Conservation (phyloP, 2,888 invertebrate species). For the Nasonovia ribisnigri region DNA sequence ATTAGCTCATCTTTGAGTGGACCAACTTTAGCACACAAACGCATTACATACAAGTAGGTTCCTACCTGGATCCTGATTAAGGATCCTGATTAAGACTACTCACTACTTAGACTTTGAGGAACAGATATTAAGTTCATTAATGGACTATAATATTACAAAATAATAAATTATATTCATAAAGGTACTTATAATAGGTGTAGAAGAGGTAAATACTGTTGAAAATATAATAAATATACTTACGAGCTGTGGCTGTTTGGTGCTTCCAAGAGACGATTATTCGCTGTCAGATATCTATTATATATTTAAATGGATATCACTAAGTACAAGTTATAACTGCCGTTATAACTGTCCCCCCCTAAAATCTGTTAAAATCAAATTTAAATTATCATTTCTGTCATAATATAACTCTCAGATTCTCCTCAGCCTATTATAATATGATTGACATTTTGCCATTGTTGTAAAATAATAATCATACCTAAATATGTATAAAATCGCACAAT, state of each 20-base stretch:
- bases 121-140: background rate
- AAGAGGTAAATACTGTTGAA: background rate
- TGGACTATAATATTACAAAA: background rate
- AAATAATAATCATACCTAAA: background rate
- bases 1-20: background rate
- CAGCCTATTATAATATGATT: background rate
- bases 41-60: background rate
- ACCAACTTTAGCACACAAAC: background rate
- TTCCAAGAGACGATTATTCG: too few relatives aligned
- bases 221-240: background rate
- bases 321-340: background rate
- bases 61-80: background rate
- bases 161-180: background rate
- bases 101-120: background rate
- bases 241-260: background rate
- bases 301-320: background rate
- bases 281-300: background rate
- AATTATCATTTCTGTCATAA: background rate
- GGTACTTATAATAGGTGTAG: background rate
- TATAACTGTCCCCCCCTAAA: background rate
- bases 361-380: background rate
- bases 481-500: background rate
- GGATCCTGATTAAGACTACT: background rate
- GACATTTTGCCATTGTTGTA: background rate
- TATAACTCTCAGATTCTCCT: background rate